These are phyloP conservation scores for Podocnemis expansa DNA, from an alignment of 2,113 vertebrate species.

Conservation along the genomic window DNA sequence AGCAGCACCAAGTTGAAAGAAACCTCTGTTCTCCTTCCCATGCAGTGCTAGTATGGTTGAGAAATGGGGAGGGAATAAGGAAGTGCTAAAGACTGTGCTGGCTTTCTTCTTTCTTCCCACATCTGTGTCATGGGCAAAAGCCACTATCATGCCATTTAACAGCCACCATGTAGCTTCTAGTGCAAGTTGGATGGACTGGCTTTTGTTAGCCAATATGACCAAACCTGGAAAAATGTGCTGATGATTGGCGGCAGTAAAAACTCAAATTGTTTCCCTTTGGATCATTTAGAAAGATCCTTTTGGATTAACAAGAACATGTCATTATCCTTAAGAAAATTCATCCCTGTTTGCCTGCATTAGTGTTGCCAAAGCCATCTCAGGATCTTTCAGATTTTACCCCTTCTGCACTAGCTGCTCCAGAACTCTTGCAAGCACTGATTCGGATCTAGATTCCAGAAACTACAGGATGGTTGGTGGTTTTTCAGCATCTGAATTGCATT, in stretches of 20 bases:
- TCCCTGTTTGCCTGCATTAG: background rate
- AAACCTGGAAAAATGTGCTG: background rate
- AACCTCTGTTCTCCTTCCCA: background rate
- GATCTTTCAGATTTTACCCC: fast-evolving
- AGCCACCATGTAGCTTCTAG: background rate
- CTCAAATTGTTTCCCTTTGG: background rate
- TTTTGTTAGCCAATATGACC: background rate
- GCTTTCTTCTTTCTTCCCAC: background rate
- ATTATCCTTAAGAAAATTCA: background rate
- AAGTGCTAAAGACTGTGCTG: constrained; percentile 6
- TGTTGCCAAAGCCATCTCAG: background rate
- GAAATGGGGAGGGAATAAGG: constrained; percentile 7
- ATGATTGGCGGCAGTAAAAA: fast-evolving
- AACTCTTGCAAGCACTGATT: background rate
- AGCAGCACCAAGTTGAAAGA: background rate
- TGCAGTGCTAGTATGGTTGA: background rate
- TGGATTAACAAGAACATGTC: background rate
- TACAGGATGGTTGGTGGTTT: background rate
- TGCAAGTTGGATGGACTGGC: background rate
- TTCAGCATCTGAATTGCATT: background rate
- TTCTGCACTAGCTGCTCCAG: background rate
- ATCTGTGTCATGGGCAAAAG: background rate
- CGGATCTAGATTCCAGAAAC: background rate
- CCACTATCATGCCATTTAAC: constrained; percentile 11
- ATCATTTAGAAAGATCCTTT: background rate